Conservation (phyloP, 2,113 vertebrate genomes). For the Agapornis roseicollis region DNA sequence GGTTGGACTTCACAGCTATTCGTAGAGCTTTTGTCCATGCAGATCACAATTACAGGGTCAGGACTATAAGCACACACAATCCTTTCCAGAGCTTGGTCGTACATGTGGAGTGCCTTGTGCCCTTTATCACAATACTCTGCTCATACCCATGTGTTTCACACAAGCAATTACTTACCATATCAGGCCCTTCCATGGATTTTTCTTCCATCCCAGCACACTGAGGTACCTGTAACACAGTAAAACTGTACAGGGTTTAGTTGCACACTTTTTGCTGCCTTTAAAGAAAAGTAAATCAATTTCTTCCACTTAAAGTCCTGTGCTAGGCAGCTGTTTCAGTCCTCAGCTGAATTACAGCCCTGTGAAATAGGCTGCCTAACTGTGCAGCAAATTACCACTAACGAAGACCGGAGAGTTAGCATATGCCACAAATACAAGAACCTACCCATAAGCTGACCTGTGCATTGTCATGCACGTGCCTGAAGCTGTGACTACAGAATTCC, state of each 20-base stretch:
- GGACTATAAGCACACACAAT: background rate
- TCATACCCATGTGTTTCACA: background rate
- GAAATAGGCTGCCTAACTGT: background rate
- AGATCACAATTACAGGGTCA: background rate
- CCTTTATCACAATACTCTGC: background rate
- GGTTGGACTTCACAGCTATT: background rate
- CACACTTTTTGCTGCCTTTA: background rate
- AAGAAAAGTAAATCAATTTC: background rate
- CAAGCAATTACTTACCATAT: background rate
- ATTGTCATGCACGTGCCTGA: background rate
- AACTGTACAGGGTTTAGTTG: background rate
- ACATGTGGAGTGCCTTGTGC: background rate
- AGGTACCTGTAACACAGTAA: background rate
- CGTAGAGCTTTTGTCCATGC: background rate
- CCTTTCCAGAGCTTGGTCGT: background rate
- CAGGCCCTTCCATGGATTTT: background rate
- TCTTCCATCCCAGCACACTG: background rate
- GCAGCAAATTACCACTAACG: background rate
- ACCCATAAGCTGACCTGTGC: background rate
- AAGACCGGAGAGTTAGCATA: background rate
- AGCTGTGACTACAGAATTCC: background rate
- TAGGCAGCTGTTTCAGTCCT: background rate
- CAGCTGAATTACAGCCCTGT: background rate
- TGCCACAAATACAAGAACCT: background rate
- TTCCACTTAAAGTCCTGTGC: background rate